These are phyloP conservation scores for Muscicapa comitata DNA, from an alignment of 2,797 vertebrate species.

Conservation along the genomic window DNA sequence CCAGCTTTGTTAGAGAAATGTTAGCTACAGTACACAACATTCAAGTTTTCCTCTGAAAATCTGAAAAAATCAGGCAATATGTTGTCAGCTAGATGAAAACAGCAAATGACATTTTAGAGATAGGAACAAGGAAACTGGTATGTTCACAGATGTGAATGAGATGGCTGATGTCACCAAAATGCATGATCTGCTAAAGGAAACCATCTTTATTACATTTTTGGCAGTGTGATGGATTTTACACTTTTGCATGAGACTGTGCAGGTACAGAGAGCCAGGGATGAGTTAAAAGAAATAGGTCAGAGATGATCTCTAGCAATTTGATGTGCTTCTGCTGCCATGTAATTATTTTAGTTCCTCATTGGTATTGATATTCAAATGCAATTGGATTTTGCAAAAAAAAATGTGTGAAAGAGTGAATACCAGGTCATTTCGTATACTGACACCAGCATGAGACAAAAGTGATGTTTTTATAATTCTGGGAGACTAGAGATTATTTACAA, in stretches of 20 bases:
- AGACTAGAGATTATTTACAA: not conserved
- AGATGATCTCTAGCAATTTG: not conserved
- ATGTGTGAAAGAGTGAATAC: not conserved
- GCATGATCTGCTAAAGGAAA: not conserved
- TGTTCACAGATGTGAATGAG: not conserved
- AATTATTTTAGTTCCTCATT: not conserved
- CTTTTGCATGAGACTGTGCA: not conserved
- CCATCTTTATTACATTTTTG: not conserved
- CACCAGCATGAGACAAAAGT: not conserved
- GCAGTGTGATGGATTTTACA: not conserved
- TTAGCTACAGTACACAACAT: not conserved
- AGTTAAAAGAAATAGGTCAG: not conserved
- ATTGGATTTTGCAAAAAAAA: not conserved
- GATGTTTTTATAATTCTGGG: not conserved
- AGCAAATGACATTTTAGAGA: not conserved
- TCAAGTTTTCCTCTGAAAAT: not conserved
- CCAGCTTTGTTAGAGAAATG: not conserved
- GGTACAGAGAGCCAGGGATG: not conserved
- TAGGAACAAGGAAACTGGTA: not conserved
- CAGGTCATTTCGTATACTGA: not conserved
- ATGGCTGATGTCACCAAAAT: not conserved
- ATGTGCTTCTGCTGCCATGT: not conserved
- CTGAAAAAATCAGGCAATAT: not conserved
- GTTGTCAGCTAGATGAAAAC: not conserved
- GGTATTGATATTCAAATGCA: not conserved